phyloP scores from a whole-genome alignment of 2,888 invertebrate species.

The Cantharis flavilabris region DNA sequence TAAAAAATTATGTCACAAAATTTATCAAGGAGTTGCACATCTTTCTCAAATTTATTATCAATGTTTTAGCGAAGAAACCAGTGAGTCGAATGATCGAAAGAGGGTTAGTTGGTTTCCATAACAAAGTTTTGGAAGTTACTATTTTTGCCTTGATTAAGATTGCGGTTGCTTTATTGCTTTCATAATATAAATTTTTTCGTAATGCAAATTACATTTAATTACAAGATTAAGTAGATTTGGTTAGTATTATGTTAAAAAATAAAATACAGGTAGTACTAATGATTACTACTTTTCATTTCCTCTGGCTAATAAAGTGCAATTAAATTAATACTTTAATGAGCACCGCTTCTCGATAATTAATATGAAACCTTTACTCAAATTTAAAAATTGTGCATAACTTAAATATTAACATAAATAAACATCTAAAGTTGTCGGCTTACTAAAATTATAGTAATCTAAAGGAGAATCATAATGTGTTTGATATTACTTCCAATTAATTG shows the following conservation, averaged over 20 bases:
- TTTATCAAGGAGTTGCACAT: no score
- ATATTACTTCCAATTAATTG: slow-evolving; percentile 37
- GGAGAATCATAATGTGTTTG: slow-evolving; percentile 15
- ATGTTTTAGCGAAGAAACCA: no score
- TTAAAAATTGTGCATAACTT: slow-evolving; percentile 11
- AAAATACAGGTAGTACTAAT: not conserved
- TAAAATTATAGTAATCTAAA: slow-evolving; percentile 35
- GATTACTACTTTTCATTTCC: not conserved
- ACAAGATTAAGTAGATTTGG: not conserved
- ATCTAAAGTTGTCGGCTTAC: slow-evolving; percentile 20
- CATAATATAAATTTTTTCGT: not conserved
- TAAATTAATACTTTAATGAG: not conserved
- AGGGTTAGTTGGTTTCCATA: no score
- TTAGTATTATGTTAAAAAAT: not conserved
- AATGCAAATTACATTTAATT: not conserved
- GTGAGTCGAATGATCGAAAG: no score
- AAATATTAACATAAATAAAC: slow-evolving; percentile 24
- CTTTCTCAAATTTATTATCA: no score
- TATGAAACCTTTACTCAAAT: not conserved
- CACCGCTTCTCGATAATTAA: not conserved
- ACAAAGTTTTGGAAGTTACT: no score
- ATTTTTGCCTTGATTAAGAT: no score
- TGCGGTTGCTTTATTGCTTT: not conserved
- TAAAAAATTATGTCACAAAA: no score
- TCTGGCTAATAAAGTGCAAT: not conserved